Evolutionary conservation across 2,888 invertebrate species (phyloP).

Genomic region (Melieria picta): DNA sequence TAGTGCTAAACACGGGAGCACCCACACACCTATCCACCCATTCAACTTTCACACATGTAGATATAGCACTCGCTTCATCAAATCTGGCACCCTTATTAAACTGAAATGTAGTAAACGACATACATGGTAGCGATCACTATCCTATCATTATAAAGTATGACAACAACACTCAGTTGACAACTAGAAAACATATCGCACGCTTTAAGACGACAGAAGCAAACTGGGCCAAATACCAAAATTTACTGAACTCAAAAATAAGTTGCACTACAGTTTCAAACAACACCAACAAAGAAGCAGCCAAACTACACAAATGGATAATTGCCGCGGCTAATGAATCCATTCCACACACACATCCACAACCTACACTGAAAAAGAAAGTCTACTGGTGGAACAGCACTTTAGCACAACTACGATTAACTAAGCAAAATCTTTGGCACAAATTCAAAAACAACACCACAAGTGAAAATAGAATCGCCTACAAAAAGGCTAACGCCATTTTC

Average conservation of each 20-base stretch:
- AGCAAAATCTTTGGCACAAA: too few relatives aligned
- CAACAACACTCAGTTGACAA: background rate
- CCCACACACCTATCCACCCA: conserved; percentile 9
- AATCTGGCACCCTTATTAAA: background rate
- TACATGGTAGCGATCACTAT: conserved; percentile 10
- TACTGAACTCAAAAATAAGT: conserved; percentile 1
- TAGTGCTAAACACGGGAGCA: background rate
- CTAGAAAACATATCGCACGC: background rate
- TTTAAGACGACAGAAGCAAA: too few relatives aligned
- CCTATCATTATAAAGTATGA: conserved; percentile 10
- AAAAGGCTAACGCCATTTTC: background rate
- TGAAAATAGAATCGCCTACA: background rate
- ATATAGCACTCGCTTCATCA: too few relatives aligned
- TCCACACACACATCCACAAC: background rate
- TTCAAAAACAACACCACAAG: too few relatives aligned
- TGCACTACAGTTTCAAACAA: background rate
- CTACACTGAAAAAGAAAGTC: background rate
- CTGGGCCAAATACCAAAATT: background rate
- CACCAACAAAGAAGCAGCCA: background rate
- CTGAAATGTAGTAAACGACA: background rate
- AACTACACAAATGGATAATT: conserved; percentile 70
- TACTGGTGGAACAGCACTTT: conserved; percentile 8
- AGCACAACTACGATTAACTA: background rate
- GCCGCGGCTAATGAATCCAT: conserved; percentile 50
- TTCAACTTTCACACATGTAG: background rate